A percentile compares a stretch with the other conserved stretches of the same genome.
phyloP scores from a whole-genome alignment of 2,113 vertebrate species.

The Epinephelus moara region DNA sequence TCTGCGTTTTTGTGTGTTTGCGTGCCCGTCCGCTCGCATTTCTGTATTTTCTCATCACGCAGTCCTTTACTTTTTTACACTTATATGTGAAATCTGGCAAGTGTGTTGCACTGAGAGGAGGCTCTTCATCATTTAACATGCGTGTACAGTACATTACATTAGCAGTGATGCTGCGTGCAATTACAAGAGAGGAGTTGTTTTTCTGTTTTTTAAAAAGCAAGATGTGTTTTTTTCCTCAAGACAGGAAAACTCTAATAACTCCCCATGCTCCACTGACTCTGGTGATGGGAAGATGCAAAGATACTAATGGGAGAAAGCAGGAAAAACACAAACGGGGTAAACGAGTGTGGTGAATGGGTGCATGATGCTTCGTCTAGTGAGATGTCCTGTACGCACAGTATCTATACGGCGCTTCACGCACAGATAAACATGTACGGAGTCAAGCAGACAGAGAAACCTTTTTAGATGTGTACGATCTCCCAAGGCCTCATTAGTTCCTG shows the following conservation, averaged over 20 bases:
- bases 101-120: slow-evolving; percentile 15
- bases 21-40: slow-evolving; percentile 49
- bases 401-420: slow-evolving; percentile 43
- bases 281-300: slow-evolving; percentile 52
- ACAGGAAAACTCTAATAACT: slow-evolving; percentile 49
- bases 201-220: slow-evolving; percentile 20
- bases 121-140: slow-evolving; percentile 43
- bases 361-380: slow-evolving; percentile 25
- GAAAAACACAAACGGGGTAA: slow-evolving; percentile 48
- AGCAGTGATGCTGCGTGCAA: slow-evolving; percentile 32
- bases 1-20: slow-evolving; percentile 56
- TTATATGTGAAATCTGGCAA: slow-evolving; percentile 43
- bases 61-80: slow-evolving; percentile 6
- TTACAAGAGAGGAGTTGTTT: slow-evolving; percentile 50
- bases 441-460: slow-evolving; percentile 46
- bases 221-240: slow-evolving; percentile 12
- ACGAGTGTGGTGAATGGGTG: slow-evolving; percentile 46
- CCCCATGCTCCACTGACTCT: slow-evolving; percentile 47
- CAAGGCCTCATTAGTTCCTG: slow-evolving; percentile 75
- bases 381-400: slow-evolving; percentile 30
- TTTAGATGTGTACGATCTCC: slow-evolving; percentile 59
- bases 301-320: slow-evolving; percentile 46
- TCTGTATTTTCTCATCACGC: slow-evolving; percentile 38
- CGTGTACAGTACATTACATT: slow-evolving; percentile 37
- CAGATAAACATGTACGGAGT: slow-evolving; percentile 49